Evolutionary conservation across 1,140 invertebrate species (phyloP), one percentile per base, ranked within the genome.

Genomic region (Lepidostoma basale): DNA sequence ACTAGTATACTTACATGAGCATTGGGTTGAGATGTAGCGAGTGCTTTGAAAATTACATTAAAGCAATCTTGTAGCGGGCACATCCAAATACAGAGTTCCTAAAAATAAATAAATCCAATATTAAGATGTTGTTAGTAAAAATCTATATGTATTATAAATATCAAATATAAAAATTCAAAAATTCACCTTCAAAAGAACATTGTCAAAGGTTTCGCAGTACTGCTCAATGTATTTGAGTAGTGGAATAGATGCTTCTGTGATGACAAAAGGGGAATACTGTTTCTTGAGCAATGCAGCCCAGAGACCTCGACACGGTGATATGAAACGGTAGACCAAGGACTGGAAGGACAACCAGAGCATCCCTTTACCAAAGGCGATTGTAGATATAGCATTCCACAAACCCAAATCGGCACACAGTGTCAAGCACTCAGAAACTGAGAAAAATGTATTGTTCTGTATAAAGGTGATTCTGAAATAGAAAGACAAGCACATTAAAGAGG

Each of bases 21-120:
- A 63, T 73, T 73, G 2, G 67, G 42, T 59, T 73, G 62, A 12
- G 67, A 62, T 28, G 67, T 69, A 14, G 44, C 64, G 8, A 73
- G 52, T 18, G 67, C 67, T 47, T 45, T 69, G 26, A 66, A 67
- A 45, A 62, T 52, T 8, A 69, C 65, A 25, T 64, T 33, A 39
- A 73, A 73, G 28, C 63, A 69, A 20, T 73, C 70, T 69, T 73
- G 70, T 23, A 73, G 67, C 12, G 70, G 70, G 59, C 67, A 67
- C 67, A 73, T 69, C 70, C 70, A 73, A 45, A 73, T 33, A 39
- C 67, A 69, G 0, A 73, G 40, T 67, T 62, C 62, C 70, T 72
- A 45, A 45, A 18, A 3, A 45, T 45, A 16, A 14, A 45, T 45
- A 8, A n/a, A 18, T 45, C 2, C n/a, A 45, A 4, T 12, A 45